Conservation (phyloP, 1,140 invertebrate genomes). For the Camponotus floridanus region DNA sequence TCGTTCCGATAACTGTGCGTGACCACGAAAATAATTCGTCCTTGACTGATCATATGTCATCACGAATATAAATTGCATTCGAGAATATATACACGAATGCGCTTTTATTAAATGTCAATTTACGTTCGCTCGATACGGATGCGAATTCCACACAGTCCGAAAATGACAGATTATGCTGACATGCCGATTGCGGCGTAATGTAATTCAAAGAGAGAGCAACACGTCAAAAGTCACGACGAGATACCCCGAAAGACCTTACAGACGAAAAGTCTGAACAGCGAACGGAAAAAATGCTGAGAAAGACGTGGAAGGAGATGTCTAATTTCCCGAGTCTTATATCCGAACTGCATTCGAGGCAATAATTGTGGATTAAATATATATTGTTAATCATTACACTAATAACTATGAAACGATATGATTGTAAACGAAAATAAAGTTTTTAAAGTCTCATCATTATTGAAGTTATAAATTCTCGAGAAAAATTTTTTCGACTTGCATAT, state of each 20-base stretch:
- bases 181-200: constrained; percentile 38
- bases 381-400: constrained; percentile 28
- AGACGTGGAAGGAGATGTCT: constrained; percentile 29
- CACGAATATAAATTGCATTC: neutral
- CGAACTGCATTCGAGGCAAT: neutral
- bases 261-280: neutral
- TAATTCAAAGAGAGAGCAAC: constrained; percentile 25
- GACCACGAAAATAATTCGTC: neutral
- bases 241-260: neutral
- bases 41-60: neutral
- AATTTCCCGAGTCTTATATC: constrained; percentile 39
- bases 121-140: neutral
- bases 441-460: neutral
- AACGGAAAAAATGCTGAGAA: constrained; percentile 31
- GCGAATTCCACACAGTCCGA: constrained; percentile 5
- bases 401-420: neutral
- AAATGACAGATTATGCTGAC: constrained; percentile 58
- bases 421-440: neutral
- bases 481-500: neutral
- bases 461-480: constrained; percentile 3
- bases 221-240: constrained; percentile 45
- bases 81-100: neutral
- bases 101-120: constrained; percentile 55
- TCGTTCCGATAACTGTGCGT: too few species aligned
- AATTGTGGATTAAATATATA: constrained; percentile 14